A percentile compares a stretch with the other conserved stretches of the same genome.
Evolutionary conservation across 1,140 invertebrate genomes (phyloP).

Genomic region (Drosophila hydei): DNA sequence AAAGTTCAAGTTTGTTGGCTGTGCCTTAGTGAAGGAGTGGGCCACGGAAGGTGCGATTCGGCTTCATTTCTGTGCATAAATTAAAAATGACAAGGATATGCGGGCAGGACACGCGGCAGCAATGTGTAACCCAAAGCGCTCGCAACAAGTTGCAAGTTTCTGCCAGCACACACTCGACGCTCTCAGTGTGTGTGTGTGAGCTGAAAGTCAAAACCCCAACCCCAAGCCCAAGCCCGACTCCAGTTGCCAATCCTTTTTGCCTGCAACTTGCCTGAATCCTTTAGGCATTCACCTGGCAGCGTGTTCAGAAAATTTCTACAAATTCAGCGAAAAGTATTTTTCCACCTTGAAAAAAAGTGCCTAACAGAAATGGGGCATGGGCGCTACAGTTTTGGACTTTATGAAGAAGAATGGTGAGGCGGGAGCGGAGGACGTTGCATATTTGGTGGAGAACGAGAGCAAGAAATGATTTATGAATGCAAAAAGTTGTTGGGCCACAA

Average conservation of each 20-base stretch:
- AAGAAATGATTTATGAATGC: slow-evolving; percentile 79
- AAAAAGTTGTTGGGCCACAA: slow-evolving; percentile 73
- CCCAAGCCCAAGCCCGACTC: neutral
- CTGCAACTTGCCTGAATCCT: neutral
- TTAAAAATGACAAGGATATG: slow-evolving; percentile 82
- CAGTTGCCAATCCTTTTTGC: neutral
- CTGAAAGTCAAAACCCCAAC: slow-evolving; percentile 27
- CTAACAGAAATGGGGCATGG: neutral
- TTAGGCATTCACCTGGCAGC: slow-evolving; percentile 19
- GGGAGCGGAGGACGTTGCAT: neutral
- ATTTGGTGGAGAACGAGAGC: slow-evolving; percentile 26
- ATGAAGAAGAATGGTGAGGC: neutral
- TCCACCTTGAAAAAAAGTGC: slow-evolving; percentile 71
- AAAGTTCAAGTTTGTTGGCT: slow-evolving; percentile 31
- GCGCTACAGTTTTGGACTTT: slow-evolving; percentile 23
- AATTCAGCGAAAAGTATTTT: slow-evolving; percentile 82
- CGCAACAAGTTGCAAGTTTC: slow-evolving; percentile 74
- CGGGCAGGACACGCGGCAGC: slow-evolving; percentile 26
- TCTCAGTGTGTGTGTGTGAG: slow-evolving; percentile 22
- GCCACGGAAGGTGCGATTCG: neutral
- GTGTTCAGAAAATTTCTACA: slow-evolving; percentile 62
- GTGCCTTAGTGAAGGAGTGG: neutral
- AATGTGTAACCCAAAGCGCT: slow-evolving; percentile 62
- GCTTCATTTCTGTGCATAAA: slow-evolving; percentile 71
- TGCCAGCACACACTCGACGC: slow-evolving; percentile 1